Conservation (phyloP, 1,140 invertebrate genomes). For the Anastrepha obliqua region DNA sequence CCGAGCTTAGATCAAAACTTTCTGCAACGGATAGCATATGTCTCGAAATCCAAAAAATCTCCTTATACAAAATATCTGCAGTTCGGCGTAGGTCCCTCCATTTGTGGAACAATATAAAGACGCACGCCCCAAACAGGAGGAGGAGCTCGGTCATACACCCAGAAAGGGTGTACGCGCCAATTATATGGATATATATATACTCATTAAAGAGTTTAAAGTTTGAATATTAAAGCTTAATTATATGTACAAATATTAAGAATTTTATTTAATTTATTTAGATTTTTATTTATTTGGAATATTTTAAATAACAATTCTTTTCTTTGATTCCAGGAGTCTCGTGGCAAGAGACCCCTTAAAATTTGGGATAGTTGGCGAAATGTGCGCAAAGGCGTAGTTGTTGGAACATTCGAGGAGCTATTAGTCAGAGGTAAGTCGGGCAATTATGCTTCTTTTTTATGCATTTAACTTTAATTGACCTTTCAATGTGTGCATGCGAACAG, state of each 20-base stretch:
- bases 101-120: too few species aligned
- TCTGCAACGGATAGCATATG: too few species aligned
- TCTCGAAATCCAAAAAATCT: too few species aligned
- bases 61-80: too few species aligned
- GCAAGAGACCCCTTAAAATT: slow-evolving; percentile 97
- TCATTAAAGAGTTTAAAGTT: too few species aligned
- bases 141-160: too few species aligned
- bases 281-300: slow-evolving; percentile 58
- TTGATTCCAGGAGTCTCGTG: slow-evolving; percentile 87
- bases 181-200: too few species aligned
- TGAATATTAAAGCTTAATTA: too few species aligned
- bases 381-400: slow-evolving; percentile 94
- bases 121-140: too few species aligned
- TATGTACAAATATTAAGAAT: background rate
- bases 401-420: slow-evolving; percentile 93
- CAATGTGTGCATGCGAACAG: slow-evolving; percentile 74
- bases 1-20: too few species aligned
- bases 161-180: too few species aligned
- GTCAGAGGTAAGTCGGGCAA: slow-evolving; percentile 81
- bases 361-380: slow-evolving; percentile 96
- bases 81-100: too few species aligned
- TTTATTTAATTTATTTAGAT: background rate
- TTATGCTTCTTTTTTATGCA: background rate
- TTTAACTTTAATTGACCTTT: background rate
- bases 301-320: background rate